A percentile compares a stretch with the other conserved stretches of the same genome.
phyloP scores from a whole-genome alignment of 2,797 vertebrate genomes.

The Acrossocheilus fasciatus region DNA sequence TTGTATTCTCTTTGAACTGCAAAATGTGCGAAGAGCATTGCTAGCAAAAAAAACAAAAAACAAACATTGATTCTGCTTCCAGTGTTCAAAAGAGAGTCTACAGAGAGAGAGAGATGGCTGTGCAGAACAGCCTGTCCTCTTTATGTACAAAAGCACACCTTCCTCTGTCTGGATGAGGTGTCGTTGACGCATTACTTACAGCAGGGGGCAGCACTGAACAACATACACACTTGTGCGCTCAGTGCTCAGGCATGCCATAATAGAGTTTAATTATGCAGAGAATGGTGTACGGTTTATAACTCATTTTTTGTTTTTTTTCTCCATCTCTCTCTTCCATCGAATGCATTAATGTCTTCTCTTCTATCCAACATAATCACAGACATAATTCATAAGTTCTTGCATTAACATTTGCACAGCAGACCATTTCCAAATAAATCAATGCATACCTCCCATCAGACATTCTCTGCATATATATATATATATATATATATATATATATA shows the following conservation, averaged over 20 bases:
- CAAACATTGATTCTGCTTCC: conserved; percentile 34
- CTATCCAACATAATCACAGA: background rate
- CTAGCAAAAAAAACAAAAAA: background rate
- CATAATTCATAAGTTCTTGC: background rate
- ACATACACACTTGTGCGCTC: conserved; percentile 14
- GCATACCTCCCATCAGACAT: conserved; percentile 20
- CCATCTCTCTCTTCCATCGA: background rate
- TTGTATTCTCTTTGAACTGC: conserved; percentile 46
- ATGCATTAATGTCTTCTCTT: background rate
- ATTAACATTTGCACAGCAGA: background rate
- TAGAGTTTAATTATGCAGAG: conserved; percentile 35
- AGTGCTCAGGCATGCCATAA: background rate
- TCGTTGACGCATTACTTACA: conserved; percentile 38
- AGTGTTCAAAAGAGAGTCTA: conserved; percentile 36
- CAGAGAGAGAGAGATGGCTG: conserved; percentile 19
- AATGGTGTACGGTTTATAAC: conserved; percentile 11
- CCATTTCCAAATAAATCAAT: background rate
- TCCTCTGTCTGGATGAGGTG: background rate
- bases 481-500: conserved; percentile 6
- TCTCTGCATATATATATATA: background rate
- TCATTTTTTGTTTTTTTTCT: background rate
- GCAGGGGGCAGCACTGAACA: conserved; percentile 58
- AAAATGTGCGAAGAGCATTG: conserved; percentile 27
- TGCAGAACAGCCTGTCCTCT: conserved; percentile 53
- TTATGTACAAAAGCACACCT: conserved; percentile 32